These are phyloP conservation scores for Thamnophis sirtalis DNA, from an alignment of 2,113 vertebrate genomes.

Conservation along the genomic window DNA sequence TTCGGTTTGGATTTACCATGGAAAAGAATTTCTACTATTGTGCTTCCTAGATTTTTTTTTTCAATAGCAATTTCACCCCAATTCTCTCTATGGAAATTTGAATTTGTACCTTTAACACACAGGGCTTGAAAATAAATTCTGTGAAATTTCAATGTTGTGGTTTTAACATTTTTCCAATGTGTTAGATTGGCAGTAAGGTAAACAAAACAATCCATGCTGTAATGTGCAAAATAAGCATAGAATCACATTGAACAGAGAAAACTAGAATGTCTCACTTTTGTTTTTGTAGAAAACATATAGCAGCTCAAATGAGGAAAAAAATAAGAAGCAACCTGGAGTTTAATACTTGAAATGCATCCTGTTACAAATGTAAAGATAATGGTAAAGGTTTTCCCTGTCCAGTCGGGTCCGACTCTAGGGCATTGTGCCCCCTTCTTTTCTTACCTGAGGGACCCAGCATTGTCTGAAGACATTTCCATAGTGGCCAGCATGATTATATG, in stretches of 20 bases:
- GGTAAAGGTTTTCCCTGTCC: no score
- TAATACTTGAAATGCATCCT: slow-evolving; percentile 2
- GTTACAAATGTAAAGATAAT: not conserved
- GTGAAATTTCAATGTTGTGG: slow-evolving; percentile 20
- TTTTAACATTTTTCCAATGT: not conserved
- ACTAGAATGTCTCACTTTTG: not conserved
- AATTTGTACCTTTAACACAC: not conserved
- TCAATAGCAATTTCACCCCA: not conserved
- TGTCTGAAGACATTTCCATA: no score
- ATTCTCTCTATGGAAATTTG: not conserved
- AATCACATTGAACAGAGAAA: not conserved
- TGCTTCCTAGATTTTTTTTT: not conserved
- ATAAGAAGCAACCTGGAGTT: not conserved
- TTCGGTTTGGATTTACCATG: not conserved
- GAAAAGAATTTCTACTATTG: not conserved
- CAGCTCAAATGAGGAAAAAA: not conserved
- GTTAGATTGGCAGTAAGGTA: slow-evolving; percentile 14
- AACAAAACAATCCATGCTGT: slow-evolving; percentile 14
- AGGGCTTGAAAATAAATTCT: not conserved
- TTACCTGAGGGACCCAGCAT: no score
- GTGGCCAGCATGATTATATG: no score
- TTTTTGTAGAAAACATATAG: slow-evolving; percentile 18
- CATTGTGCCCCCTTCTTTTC: no score
- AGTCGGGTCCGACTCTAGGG: no score
- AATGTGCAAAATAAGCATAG: slow-evolving; percentile 22